phyloP scores from a whole-genome alignment of 2,797 vertebrate genomes.

The Labroides dimidiatus region DNA sequence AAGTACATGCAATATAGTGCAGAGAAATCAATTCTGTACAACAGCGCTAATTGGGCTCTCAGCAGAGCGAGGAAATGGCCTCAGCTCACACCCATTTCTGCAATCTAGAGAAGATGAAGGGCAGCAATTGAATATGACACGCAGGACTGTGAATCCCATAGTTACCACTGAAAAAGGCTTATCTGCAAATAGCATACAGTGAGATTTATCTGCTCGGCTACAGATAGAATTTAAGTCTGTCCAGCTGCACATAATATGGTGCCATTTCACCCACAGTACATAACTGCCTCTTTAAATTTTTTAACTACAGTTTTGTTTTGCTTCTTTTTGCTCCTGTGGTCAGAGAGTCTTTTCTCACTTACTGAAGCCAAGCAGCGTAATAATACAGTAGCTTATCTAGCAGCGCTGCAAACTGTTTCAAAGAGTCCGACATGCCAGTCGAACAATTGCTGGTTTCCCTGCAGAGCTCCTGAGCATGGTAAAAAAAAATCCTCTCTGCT shows the following conservation, averaged over 20 bases:
- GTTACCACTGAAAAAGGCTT: conserved; percentile 27
- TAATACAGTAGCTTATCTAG: conserved; percentile 40
- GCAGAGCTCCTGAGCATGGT: conserved; percentile 12
- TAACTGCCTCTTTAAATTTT: conserved; percentile 1
- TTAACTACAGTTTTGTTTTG: conserved; percentile 20
- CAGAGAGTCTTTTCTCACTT: conserved; percentile 24
- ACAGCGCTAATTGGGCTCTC: conserved; percentile 64
- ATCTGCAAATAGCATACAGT: conserved; percentile 39
- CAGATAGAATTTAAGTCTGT: conserved; percentile 36
- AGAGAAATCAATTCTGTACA: conserved; percentile 61
- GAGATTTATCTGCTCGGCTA: conserved; percentile 28
- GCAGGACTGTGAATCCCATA: conserved; percentile 22
- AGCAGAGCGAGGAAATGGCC: conserved; percentile 49
- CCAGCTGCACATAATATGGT: neutral
- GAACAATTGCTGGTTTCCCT: conserved; percentile 47
- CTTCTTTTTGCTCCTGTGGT: conserved; percentile 8
- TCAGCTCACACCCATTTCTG: conserved; percentile 42
- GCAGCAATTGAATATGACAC: conserved; percentile 48
- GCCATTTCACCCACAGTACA: conserved; percentile 6
- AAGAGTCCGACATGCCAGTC: conserved; percentile 43
- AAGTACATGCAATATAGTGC: conserved; percentile 49
- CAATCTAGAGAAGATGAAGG: conserved; percentile 40
- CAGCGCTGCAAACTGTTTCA: conserved; percentile 26
- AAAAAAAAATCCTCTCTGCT: conserved; percentile 38
- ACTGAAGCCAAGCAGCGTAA: conserved; percentile 25